Evolutionary conservation across 2,888 invertebrate genomes (phyloP), one percentile per base, ranked within the genome.

Genomic region (Tridacna crocea): DNA sequence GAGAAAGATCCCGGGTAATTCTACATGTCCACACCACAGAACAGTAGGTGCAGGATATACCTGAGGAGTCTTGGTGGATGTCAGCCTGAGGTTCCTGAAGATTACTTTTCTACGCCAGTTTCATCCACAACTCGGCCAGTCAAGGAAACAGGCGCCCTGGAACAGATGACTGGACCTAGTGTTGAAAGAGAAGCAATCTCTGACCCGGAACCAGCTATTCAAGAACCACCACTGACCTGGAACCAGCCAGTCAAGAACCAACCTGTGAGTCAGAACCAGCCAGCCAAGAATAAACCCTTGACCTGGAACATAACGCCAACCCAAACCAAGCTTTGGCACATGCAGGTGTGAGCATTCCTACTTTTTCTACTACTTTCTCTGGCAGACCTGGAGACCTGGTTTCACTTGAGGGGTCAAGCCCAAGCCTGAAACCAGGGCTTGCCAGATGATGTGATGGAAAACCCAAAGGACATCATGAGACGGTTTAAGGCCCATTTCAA

Each of bases 331-430:
- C 17, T n/a, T 48, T 70, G 70, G 70, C 48, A 70, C 6, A 15
- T n/a, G n/a, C n/a, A n/a, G 48, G 22, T 22, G 24, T 3, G 24
- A 0, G 15, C 24, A n/a, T 3, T 22, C 11, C 22, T 70, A 36
- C n/a, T n/a, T n/a, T n/a, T n/a, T n/a, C n/a, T n/a, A 27, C 24
- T 4, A 26, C 58, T 0, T 77, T 77, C 22, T 24, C 19, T 58
- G 77, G 70, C 0, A 27, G 70, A n/a, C 68, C 70, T 27, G 77
- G 77, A 4, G 60, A 70, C 19, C 68, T 19, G 24, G 77, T 77
- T 61, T 27, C 47, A 72, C 24, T 22, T 77, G 19, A 77, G 61
- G 46, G 77, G 48, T 19, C 77, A 77, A n/a, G 77, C 72, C 10
- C 13, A 47, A 13, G 72, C 63, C 0, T 78, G 77, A 72, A 72